Conservation (phyloP, 2,797 vertebrate genomes). For the Myripristis murdjan region DNA sequence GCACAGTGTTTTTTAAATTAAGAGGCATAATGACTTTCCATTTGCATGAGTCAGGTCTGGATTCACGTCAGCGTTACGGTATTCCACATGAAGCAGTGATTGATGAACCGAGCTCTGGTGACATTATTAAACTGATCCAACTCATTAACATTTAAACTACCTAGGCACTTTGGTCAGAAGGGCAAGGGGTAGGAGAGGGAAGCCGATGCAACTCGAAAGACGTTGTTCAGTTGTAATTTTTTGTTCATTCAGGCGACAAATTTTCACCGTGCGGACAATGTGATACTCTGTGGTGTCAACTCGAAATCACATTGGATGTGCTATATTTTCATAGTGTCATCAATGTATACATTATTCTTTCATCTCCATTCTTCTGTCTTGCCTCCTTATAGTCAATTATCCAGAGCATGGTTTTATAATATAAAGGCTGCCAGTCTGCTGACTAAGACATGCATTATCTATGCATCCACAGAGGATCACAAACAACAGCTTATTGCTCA, state of each 20-base stretch:
- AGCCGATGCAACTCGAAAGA: slow-evolving; percentile 46
- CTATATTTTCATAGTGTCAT: slow-evolving; percentile 48
- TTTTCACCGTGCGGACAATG: slow-evolving; percentile 16
- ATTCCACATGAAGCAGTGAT: slow-evolving; percentile 72
- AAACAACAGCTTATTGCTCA: slow-evolving; percentile 78
- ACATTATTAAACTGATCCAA: slow-evolving; percentile 83
- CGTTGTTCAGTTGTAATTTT: slow-evolving; percentile 35
- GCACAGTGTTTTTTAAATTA: slow-evolving; percentile 24
- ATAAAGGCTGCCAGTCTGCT: slow-evolving; percentile 64
- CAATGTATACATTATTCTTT: slow-evolving; percentile 34
- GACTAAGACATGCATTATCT: slow-evolving; percentile 77
- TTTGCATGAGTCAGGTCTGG: slow-evolving; percentile 59
- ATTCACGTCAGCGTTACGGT: slow-evolving; percentile 68
- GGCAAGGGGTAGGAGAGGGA: slow-evolving; percentile 44
- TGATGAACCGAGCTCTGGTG: slow-evolving; percentile 68
- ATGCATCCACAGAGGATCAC: slow-evolving; percentile 74
- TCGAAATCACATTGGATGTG: slow-evolving; percentile 29
- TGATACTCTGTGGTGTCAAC: slow-evolving; percentile 30
- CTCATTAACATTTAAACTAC: slow-evolving; percentile 84
- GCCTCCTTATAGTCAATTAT: slow-evolving; percentile 69
- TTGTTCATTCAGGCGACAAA: slow-evolving; percentile 28
- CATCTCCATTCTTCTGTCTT: slow-evolving; percentile 41
- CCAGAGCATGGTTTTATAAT: slow-evolving; percentile 58
- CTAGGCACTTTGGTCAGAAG: slow-evolving; percentile 55
- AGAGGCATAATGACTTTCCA: slow-evolving; percentile 42